Percentiles rank a stretch among this genome's conserved stretches.
Evolutionary conservation across 2,113 vertebrate species (phyloP).

Genomic region (Phocoena sinus): DNA sequence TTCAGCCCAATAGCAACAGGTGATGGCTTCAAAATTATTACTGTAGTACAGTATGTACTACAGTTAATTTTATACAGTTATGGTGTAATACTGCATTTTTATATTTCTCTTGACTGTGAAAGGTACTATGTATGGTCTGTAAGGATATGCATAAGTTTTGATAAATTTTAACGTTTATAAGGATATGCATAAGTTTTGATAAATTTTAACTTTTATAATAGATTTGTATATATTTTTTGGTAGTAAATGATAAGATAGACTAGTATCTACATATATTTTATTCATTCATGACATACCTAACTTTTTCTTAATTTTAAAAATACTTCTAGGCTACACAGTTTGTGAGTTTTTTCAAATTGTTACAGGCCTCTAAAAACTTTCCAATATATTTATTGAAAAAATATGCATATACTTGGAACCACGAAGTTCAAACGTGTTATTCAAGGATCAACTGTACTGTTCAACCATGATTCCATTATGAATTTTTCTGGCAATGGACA

Average conservation of each 20-base stretch:
- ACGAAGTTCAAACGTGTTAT: not conserved
- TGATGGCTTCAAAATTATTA: not conserved
- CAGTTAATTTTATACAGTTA: not conserved
- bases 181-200: not conserved
- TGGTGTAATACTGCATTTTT: not conserved
- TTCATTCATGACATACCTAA: not conserved
- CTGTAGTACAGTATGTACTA: not conserved
- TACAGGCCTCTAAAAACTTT: not conserved
- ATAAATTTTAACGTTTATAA: not conserved
- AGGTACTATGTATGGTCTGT: not conserved
- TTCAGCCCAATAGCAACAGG: not conserved
- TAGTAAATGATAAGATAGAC: not conserved
- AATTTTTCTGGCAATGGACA: not conserved
- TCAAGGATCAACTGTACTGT: not conserved
- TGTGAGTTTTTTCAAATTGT: not conserved
- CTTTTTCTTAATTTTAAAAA: not conserved
- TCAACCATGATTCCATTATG: not conserved
- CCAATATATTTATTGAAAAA: not conserved
- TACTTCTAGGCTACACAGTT: not conserved
- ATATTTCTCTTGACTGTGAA: not conserved
- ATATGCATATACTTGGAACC: not conserved
- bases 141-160: not conserved
- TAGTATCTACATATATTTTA: not conserved
- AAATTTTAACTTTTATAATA: not conserved
- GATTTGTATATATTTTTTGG: not conserved